A percentile compares a stretch with the other conserved stretches of the same genome.
Conservation (phyloP, 2,888 invertebrate species). For the Diplazon laetatorius region DNA sequence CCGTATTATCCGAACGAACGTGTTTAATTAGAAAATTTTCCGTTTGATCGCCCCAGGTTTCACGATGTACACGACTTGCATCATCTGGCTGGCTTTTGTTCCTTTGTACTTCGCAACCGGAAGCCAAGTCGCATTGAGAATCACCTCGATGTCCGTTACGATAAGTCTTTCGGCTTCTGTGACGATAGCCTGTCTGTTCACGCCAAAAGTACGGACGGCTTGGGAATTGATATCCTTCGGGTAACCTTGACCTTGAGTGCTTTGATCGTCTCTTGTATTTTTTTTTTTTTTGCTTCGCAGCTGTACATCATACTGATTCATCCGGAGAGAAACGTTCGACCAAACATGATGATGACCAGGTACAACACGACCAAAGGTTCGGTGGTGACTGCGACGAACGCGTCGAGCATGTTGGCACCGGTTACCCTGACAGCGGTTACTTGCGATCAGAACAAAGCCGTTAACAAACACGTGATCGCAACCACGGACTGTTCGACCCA, state of each 20-base stretch:
- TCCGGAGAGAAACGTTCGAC: slow-evolving; percentile 94
- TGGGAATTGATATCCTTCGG: too few relatives aligned
- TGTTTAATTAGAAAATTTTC: too few relatives aligned
- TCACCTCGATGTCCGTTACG: slow-evolving; percentile 97
- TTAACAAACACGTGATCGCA: slow-evolving; percentile 85
- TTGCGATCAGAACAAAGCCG: slow-evolving; percentile 87
- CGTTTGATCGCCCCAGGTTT: slow-evolving; percentile 87
- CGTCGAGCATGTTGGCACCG: slow-evolving; percentile 87
- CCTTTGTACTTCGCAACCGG: slow-evolving; percentile 98
- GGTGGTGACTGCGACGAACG: slow-evolving; percentile 84
- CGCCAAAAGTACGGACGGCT: slow-evolving; percentile 97
- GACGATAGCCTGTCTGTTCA: slow-evolving; percentile 95
- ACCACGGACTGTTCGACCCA: slow-evolving; percentile 80
- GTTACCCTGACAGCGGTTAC: slow-evolving; percentile 87
- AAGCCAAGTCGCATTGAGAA: slow-evolving; percentile 94
- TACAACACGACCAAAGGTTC: slow-evolving; percentile 86
- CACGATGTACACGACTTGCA: slow-evolving; percentile 99
- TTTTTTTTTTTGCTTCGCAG: slow-evolving; percentile 82
- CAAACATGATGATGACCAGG: slow-evolving; percentile 92
- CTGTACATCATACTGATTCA: slow-evolving; percentile 94
- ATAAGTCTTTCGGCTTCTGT: slow-evolving; percentile 97
- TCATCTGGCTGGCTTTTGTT: slow-evolving; percentile 99
- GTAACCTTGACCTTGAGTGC: too few relatives aligned
- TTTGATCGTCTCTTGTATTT: background rate
- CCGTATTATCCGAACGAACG: too few relatives aligned